These are phyloP conservation scores for Lateolabrax maculatus DNA, from an alignment of 2,797 vertebrate species.

Conservation along the genomic window DNA sequence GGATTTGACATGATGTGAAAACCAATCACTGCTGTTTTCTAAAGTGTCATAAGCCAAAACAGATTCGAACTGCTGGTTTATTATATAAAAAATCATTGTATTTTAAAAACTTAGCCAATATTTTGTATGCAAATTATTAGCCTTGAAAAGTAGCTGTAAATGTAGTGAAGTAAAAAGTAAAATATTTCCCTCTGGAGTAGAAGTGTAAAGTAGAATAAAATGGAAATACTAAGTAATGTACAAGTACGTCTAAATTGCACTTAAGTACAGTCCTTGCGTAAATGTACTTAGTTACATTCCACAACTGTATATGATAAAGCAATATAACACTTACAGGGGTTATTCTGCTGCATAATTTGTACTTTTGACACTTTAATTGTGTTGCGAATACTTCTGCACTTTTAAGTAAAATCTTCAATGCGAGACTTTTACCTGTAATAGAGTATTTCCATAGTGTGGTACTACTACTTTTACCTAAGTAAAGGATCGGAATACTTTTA, in stretches of 20 bases:
- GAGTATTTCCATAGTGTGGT: not conserved
- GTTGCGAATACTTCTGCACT: not conserved
- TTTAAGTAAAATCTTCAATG: not conserved
- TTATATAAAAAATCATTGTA: not conserved
- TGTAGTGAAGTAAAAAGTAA: not conserved
- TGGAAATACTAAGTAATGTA: not conserved
- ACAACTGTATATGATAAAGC: not conserved
- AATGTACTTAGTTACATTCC: not conserved
- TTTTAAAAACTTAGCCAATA: not conserved
- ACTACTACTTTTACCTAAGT: not conserved
- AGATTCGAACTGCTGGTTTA: not conserved
- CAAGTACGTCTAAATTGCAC: not conserved
- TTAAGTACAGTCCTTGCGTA: not conserved
- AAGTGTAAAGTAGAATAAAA: not conserved
- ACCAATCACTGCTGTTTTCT: no score
- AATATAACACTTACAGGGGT: not conserved
- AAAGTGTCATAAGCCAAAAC: not conserved
- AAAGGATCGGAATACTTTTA: conserved; percentile 16
- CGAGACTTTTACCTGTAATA: not conserved
- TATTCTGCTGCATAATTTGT: not conserved
- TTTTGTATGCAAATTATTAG: not conserved
- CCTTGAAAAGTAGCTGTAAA: not conserved
- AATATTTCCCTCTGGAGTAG: not conserved
- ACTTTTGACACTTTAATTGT: not conserved
- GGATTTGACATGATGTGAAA: no score